A percentile compares a stretch with the other conserved stretches of the same genome.
phyloP scores from a whole-genome alignment of 1,140 invertebrate species.

The Drosophila micromelanica region DNA sequence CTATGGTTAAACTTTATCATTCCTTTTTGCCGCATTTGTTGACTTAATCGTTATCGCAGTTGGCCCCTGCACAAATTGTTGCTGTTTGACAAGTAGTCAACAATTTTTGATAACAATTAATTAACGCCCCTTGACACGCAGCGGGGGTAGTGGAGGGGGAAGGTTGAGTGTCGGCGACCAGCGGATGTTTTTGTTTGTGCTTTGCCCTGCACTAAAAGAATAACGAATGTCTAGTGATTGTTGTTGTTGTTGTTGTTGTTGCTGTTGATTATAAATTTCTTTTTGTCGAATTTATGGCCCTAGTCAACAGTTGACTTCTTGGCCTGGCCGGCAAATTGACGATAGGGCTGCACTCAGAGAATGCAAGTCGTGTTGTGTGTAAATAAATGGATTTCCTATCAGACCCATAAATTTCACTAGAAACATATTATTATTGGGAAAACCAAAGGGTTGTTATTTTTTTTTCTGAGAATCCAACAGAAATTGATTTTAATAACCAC shows the following conservation, averaged over 20 bases:
- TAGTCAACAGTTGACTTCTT: conserved; percentile 58
- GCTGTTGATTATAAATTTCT: conserved; percentile 58
- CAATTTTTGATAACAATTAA: conserved; percentile 72
- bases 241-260: conserved; percentile 7
- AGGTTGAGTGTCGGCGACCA: background rate
- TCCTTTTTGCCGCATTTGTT: conserved; percentile 56
- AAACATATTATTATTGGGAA: conserved; percentile 35
- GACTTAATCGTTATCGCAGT: conserved; percentile 74
- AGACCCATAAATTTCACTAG: conserved; percentile 62
- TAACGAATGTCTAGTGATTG: background rate
- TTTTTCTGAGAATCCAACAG: background rate
- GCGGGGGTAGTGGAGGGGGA: conserved; percentile 2
- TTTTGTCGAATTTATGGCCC: conserved; percentile 62
- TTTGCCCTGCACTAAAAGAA: conserved; percentile 33
- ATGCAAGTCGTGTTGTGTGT: conserved; percentile 3
- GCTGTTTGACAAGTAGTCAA: conserved; percentile 81
- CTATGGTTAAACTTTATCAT: background rate
- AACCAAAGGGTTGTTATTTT: background rate
- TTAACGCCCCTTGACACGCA: conserved; percentile 58
- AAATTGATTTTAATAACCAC: background rate
- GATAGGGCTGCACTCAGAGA: conserved; percentile 16
- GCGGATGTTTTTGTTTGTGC: conserved; percentile 68
- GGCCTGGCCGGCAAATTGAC: conserved; percentile 19
- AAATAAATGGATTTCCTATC: conserved; percentile 69
- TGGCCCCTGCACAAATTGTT: conserved; percentile 69